Conservation (phyloP, 2,888 invertebrate genomes). For the Pyrrhia umbra region DNA sequence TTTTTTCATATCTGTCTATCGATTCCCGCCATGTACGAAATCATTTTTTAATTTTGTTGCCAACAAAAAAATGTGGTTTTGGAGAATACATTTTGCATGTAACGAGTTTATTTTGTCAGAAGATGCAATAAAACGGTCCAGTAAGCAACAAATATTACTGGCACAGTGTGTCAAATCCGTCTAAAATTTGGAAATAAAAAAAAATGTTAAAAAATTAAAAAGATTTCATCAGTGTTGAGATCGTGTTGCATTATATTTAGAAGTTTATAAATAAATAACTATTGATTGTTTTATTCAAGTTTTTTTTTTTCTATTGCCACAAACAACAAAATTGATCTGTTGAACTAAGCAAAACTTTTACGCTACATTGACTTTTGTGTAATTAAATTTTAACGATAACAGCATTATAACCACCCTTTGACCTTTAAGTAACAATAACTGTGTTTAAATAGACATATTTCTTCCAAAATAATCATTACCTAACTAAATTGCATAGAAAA, state of each 20-base stretch:
- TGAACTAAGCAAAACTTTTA: conserved; percentile 16
- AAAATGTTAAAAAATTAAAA: neutral
- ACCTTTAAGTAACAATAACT: conserved; percentile 7
- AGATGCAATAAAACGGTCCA: conserved; percentile 54
- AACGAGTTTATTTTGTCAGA: conserved; percentile 37
- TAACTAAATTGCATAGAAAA: neutral
- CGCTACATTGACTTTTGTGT: conserved; percentile 6
- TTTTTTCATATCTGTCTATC: too few relatives aligned
- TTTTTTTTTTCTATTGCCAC: neutral
- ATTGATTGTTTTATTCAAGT: too few relatives aligned
- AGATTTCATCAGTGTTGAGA: neutral
- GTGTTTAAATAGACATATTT: neutral
- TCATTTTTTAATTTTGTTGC: neutral
- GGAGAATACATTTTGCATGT: conserved; percentile 7
- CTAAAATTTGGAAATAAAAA: conserved; percentile 15
- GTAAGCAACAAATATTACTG: conserved; percentile 34
- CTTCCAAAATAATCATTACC: neutral
- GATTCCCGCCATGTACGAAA: too few relatives aligned
- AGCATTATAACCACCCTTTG: neutral
- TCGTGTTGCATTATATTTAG: neutral
- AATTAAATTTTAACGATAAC: conserved; percentile 3
- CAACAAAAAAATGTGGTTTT: neutral
- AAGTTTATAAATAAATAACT: neutral
- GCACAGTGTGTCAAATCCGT: conserved; percentile 37
- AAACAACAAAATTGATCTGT: conserved; percentile 16